A percentile compares a stretch with the other conserved stretches of the same genome.
These are phyloP conservation scores for Drosophila burlai DNA, from an alignment of 1,140 invertebrate species.

Conservation along the genomic window DNA sequence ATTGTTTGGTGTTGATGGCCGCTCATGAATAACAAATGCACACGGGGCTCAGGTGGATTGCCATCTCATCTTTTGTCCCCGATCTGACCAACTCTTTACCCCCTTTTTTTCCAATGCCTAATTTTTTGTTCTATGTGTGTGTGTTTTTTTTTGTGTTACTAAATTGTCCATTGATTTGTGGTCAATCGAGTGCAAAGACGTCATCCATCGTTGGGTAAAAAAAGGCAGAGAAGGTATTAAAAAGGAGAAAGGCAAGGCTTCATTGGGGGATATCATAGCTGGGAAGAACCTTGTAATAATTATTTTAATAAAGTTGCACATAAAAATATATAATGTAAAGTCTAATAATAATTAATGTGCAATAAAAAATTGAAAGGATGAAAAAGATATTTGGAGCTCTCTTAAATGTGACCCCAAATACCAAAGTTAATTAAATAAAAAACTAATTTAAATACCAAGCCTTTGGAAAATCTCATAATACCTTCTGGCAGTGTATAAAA, in stretches of 20 bases:
- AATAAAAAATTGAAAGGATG: neutral
- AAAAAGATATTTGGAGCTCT: neutral
- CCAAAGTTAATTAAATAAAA: neutral
- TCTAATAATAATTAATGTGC: neutral
- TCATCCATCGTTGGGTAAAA: slow-evolving; percentile 26
- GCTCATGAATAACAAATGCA: slow-evolving; percentile 82
- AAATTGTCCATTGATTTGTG: slow-evolving; percentile 78
- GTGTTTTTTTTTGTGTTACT: slow-evolving; percentile 43
- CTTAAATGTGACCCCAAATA: no score
- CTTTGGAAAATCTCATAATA: neutral
- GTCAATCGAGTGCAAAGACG: slow-evolving; percentile 54
- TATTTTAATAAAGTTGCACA: neutral
- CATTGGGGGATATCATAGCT: neutral
- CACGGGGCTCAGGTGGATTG: slow-evolving; percentile 58
- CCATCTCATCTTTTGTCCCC: slow-evolving; percentile 31
- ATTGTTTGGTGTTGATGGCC: slow-evolving; percentile 82
- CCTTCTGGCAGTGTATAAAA: neutral
- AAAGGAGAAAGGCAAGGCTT: neutral
- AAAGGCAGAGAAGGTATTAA: neutral
- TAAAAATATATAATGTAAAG: neutral
- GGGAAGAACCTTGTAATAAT: neutral
- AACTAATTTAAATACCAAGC: neutral
- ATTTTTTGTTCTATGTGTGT: neutral
- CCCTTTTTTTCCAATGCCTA: neutral
- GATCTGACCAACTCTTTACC: slow-evolving; percentile 28